phyloP scores from a whole-genome alignment of 2,113 vertebrate species.

The Gobiocypris rarus region DNA sequence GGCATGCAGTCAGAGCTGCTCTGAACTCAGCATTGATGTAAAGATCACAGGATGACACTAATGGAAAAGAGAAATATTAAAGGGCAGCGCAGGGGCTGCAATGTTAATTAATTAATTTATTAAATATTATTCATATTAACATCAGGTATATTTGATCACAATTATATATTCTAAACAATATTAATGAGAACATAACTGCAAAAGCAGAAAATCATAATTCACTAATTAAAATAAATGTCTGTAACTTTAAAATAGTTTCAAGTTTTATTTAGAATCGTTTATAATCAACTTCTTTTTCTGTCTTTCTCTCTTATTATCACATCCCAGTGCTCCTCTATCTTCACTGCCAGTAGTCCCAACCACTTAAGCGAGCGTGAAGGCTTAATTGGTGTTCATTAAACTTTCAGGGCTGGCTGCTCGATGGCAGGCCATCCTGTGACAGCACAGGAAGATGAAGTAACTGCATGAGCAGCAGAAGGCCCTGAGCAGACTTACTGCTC shows the following conservation, averaged over 20 bases:
- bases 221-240: background rate
- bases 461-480: constrained; percentile 35
- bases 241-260: background rate
- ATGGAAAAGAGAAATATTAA: background rate
- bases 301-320: constrained; percentile 4
- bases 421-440: constrained; percentile 41
- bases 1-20: background rate
- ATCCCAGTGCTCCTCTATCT: constrained; percentile 41
- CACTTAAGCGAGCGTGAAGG: constrained; percentile 52
- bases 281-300: background rate
- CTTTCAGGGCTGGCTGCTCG: constrained; percentile 55
- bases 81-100: background rate
- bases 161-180: background rate
- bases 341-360: constrained; percentile 38
- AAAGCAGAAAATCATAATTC: background rate
- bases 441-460: constrained; percentile 47
- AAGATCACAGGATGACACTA: background rate
- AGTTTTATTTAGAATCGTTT: background rate
- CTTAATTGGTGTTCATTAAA: constrained; percentile 62
- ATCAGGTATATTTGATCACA: background rate
- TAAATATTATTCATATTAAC: background rate
- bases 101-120: background rate
- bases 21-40: background rate
- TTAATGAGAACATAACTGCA: background rate
- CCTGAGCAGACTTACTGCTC: constrained; percentile 21